A percentile compares a stretch with the other conserved stretches of the same genome.
phyloP scores from a whole-genome alignment of 2,888 invertebrate genomes.

The Serrognathus titanus region DNA sequence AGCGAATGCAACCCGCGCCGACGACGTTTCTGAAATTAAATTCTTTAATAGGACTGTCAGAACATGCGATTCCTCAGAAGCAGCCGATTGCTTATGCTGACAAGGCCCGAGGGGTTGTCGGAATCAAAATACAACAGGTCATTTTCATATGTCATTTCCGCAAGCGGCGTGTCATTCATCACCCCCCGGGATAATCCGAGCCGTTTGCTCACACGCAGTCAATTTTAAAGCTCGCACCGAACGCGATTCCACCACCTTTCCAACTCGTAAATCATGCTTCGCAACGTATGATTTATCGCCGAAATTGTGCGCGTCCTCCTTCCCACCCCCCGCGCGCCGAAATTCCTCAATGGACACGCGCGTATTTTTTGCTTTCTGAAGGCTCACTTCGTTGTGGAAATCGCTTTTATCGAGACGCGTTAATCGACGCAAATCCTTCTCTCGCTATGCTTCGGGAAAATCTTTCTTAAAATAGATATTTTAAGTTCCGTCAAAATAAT shows the following conservation, averaged over 20 bases:
- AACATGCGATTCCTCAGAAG: slow-evolving; percentile 9
- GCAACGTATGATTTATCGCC: slow-evolving; percentile 12
- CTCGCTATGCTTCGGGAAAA: too few relatives aligned
- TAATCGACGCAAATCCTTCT: too few relatives aligned
- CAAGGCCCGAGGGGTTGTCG: slow-evolving; percentile 1
- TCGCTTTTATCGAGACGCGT: too few relatives aligned
- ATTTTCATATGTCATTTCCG: slow-evolving; percentile 15
- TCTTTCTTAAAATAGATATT: too few relatives aligned
- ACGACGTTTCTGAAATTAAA: slow-evolving; percentile 21
- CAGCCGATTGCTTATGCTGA: neutral
- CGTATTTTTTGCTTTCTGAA: too few relatives aligned
- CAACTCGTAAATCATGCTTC: slow-evolving; percentile 16
- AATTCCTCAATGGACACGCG: too few relatives aligned
- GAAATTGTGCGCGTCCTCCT: neutral
- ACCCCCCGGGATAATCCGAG: neutral
- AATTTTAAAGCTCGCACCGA: slow-evolving; percentile 1
- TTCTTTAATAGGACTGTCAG: slow-evolving; percentile 22
- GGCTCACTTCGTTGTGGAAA: too few relatives aligned
- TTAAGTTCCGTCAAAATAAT: too few relatives aligned
- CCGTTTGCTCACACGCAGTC: slow-evolving; percentile 1
- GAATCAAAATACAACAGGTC: slow-evolving; percentile 14
- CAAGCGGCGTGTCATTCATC: slow-evolving; percentile 2
- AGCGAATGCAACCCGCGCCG: neutral
- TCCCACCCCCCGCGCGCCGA: too few relatives aligned
- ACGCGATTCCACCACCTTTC: slow-evolving; percentile 12